A percentile compares a stretch with the other conserved stretches of the same genome.
Evolutionary conservation across 2,113 vertebrate genomes (phyloP).

Genomic region (Talpa occidentalis): DNA sequence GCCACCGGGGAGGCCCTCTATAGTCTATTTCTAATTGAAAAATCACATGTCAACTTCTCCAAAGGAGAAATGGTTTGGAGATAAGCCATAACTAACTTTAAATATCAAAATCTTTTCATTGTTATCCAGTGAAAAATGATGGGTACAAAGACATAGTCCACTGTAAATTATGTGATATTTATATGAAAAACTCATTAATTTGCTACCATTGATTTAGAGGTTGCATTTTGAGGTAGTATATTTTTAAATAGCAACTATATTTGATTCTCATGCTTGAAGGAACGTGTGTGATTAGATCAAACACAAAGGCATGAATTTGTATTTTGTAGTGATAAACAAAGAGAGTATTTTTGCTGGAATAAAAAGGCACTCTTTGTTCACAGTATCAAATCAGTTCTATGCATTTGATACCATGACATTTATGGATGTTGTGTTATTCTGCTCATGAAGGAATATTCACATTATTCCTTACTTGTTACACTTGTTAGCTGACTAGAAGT

Average conservation of each 20-base stretch:
- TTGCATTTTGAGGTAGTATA: slow-evolving; percentile 86
- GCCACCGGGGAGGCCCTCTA: no score
- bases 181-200: slow-evolving; percentile 90
- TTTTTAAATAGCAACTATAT: slow-evolving; percentile 80
- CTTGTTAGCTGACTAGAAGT: slow-evolving; percentile 9
- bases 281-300: slow-evolving; percentile 67
- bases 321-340: background rate
- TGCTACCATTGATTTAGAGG: slow-evolving; percentile 85
- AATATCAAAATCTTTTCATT: slow-evolving; percentile 84
- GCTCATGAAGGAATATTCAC: background rate
- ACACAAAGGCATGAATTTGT: slow-evolving; percentile 64
- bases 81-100: background rate
- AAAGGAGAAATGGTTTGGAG: slow-evolving; percentile 36
- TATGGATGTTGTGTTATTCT: background rate
- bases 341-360: background rate
- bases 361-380: background rate
- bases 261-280: slow-evolving; percentile 74
- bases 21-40: background rate
- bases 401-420: background rate
- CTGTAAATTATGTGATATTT: slow-evolving; percentile 90
- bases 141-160: slow-evolving; percentile 87
- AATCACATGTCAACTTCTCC: slow-evolving; percentile 27
- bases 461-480: background rate
- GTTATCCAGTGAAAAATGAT: slow-evolving; percentile 87
- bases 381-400: background rate